These are phyloP conservation scores for Drosophila histrio DNA, from an alignment of 2,888 invertebrate species.

Conservation along the genomic window DNA sequence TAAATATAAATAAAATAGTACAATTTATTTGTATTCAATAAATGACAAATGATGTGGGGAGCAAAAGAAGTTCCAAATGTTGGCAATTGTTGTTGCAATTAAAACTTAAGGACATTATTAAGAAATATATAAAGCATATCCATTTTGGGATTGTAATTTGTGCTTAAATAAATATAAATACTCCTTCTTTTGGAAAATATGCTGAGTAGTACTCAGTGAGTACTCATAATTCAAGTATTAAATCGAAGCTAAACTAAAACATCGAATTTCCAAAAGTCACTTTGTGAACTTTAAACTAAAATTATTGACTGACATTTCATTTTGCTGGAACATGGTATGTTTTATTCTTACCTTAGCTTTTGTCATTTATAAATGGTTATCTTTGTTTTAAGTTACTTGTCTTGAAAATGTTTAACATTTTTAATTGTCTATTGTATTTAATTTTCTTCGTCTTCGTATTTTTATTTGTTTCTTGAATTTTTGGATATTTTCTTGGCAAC, in stretches of 20 bases:
- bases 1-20: conserved; percentile 1
- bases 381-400: conserved; percentile 2
- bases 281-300: no score
- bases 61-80: conserved; percentile 3
- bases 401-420: conserved; percentile 2
- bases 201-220: no score
- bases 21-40: not conserved
- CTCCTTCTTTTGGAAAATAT: no score
- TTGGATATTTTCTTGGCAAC: conserved; percentile 10
- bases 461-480: not conserved
- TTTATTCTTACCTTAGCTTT: no score
- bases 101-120: not conserved
- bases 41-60: conserved; percentile 25
- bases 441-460: not conserved
- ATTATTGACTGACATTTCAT: no score
- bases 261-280: no score
- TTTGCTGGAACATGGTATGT: no score
- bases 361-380: not conserved
- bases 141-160: no score
- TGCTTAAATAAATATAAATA: no score
- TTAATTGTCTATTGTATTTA: not conserved
- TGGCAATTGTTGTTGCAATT: not conserved
- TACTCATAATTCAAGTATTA: no score
- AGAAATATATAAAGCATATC: not conserved
- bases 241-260: no score